These are phyloP conservation scores for Stomorhina lunata DNA, from an alignment of 2,888 invertebrate genomes.

Conservation along the genomic window DNA sequence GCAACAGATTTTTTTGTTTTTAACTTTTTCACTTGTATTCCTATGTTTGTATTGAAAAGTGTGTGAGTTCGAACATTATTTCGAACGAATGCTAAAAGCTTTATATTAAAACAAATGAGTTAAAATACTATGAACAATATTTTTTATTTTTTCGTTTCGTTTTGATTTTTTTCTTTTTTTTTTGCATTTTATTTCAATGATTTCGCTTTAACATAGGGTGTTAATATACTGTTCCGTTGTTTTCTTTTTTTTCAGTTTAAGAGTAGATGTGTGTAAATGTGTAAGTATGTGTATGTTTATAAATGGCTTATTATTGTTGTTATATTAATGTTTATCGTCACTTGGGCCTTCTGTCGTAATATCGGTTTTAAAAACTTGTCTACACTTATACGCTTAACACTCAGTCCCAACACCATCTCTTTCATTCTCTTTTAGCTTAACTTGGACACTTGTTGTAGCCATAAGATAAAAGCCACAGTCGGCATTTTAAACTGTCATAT, in stretches of 20 bases:
- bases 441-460: constrained; percentile 17
- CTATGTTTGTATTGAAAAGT: neutral
- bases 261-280: neutral
- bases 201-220: constrained; percentile 40
- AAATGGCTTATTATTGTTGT: constrained; percentile 64
- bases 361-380: constrained; percentile 44
- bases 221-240: constrained; percentile 51
- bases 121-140: constrained; percentile 42
- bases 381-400: constrained; percentile 12
- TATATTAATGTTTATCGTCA: constrained; percentile 62
- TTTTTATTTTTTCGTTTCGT: constrained; percentile 19
- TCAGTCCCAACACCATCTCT: neutral
- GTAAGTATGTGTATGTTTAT: constrained; percentile 12
- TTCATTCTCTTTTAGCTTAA: neutral
- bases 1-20: constrained; percentile 41
- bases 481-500: neutral
- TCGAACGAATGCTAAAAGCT: constrained; percentile 37
- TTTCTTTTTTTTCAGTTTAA: neutral
- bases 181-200: constrained; percentile 56
- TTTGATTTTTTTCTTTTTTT: constrained; percentile 64
- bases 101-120: constrained; percentile 58
- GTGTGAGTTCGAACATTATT: neutral
- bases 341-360: constrained; percentile 61
- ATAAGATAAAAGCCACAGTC: too few species aligned
- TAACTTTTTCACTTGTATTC: neutral